Evolutionary conservation across 1,140 invertebrate genomes (phyloP).

Genomic region (Venturia canescens): DNA sequence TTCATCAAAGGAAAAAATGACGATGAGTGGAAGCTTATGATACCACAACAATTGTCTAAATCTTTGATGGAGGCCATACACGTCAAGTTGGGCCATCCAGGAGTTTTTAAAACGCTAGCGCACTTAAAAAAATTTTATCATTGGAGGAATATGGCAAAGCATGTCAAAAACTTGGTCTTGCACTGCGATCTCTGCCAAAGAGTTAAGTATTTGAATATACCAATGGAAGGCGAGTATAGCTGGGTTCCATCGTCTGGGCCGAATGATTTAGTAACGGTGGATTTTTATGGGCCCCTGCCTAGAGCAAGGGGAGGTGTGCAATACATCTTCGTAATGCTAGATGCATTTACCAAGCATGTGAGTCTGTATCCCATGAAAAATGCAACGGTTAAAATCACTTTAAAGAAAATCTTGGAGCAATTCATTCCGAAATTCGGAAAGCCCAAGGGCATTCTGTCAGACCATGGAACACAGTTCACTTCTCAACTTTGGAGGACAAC

Average conservation of each 20-base stretch:
- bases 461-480: conserved; percentile 56
- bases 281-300: background rate
- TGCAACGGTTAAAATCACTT: conserved; percentile 50
- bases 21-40: background rate
- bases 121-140: conserved; percentile 27
- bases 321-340: conserved; percentile 45
- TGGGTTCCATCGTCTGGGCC: background rate
- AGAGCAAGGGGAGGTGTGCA: background rate
- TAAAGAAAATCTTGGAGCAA: conserved; percentile 47
- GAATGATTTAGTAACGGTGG: conserved; percentile 1
- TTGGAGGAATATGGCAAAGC: conserved; percentile 6
- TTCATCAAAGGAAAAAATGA: background rate
- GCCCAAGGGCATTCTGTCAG: conserved; percentile 46
- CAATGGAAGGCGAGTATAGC: background rate
- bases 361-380: conserved; percentile 59
- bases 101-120: conserved; percentile 8
- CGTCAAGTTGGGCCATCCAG: background rate
- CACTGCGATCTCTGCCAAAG: conserved; percentile 29
- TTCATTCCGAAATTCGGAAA: conserved; percentile 55
- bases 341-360: conserved; percentile 65
- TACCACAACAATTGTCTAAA: background rate
- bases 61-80: background rate
- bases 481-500: conserved; percentile 48
- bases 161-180: background rate
- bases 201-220: conserved; percentile 7